These are phyloP conservation scores for human (Homo sapiens) DNA, from an alignment of 2,113 vertebrate species.

Conservation along the genomic window DNA sequence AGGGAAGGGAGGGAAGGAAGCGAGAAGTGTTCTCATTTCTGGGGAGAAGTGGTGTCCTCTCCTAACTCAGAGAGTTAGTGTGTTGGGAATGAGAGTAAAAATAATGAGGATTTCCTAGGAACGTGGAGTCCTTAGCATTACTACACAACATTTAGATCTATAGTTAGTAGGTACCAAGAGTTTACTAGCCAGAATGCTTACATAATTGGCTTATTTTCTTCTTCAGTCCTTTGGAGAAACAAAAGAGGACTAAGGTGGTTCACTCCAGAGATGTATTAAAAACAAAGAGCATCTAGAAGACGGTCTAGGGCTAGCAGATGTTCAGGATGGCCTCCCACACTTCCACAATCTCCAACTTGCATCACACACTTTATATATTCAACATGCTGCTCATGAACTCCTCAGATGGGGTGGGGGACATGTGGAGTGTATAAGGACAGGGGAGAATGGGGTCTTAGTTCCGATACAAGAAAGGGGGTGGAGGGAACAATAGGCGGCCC, in stretches of 20 bases:
- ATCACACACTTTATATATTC: accelerated
- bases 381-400: neutral
- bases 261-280: neutral
- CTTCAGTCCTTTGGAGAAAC: neutral
- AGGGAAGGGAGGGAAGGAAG: accelerated
- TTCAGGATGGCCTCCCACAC: neutral
- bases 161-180: neutral
- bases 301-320: neutral
- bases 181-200: neutral
- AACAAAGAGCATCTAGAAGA: neutral
- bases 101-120: accelerated
- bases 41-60: neutral
- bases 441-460: neutral
- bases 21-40: neutral
- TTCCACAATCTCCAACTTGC: neutral
- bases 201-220: neutral
- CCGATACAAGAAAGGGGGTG: neutral
- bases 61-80: neutral
- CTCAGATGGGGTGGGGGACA: neutral
- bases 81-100: neutral
- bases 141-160: neutral
- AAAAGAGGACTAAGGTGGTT: neutral
- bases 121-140: neutral
- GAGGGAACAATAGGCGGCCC: neutral
- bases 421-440: accelerated